phyloP scores from a whole-genome alignment of 2,888 invertebrate genomes.

The Archips crataeganus region DNA sequence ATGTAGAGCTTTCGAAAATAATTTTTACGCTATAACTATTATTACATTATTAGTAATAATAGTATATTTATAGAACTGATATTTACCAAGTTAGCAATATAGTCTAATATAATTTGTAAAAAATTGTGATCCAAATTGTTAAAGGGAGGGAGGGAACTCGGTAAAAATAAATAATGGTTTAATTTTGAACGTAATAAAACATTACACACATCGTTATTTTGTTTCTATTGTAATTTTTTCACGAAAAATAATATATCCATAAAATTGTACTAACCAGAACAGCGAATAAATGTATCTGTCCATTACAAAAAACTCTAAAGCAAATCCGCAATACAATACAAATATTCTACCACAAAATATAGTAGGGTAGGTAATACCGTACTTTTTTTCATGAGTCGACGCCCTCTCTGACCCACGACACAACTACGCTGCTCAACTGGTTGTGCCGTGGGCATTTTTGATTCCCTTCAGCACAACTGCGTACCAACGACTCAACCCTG shows the following conservation, averaged over 20 bases:
- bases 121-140: slow-evolving; percentile 10
- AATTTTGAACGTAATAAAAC: slow-evolving; percentile 28
- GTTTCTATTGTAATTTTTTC: slow-evolving; percentile 19
- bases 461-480: no score
- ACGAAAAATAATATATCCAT: background rate
- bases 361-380: no score
- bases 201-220: slow-evolving; percentile 8
- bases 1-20: slow-evolving; percentile 3
- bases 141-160: slow-evolving; percentile 3
- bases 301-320: no score
- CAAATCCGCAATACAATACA: no score
- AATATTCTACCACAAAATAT: no score
- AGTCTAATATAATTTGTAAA: slow-evolving; percentile 3
- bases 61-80: slow-evolving; percentile 19
- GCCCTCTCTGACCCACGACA: no score
- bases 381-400: no score
- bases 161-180: background rate
- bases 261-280: background rate
- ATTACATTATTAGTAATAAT: slow-evolving; percentile 15
- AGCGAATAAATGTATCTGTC: background rate
- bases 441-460: no score
- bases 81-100: background rate
- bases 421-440: no score
- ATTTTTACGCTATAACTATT: slow-evolving; percentile 15
- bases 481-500: no score